These are phyloP conservation scores for Passer domesticus DNA, from an alignment of 2,113 vertebrate species.

Conservation along the genomic window DNA sequence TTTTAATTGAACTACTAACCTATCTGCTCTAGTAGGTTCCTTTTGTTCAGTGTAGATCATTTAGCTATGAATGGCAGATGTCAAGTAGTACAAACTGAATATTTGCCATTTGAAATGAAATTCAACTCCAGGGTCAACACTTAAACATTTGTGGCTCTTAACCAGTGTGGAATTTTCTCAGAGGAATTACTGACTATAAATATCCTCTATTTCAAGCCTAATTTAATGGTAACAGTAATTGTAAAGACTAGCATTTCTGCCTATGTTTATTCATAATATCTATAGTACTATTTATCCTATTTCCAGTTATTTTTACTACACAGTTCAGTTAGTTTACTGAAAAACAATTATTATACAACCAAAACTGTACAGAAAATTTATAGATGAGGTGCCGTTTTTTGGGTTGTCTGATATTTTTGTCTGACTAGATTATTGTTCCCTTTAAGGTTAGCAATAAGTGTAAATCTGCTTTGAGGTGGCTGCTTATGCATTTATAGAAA, in stretches of 20 bases:
- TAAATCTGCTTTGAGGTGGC: not conserved
- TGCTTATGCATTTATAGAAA: not conserved
- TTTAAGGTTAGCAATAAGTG: not conserved
- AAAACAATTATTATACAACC: not conserved
- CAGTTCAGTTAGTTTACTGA: not conserved
- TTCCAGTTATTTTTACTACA: not conserved
- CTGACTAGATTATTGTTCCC: not conserved
- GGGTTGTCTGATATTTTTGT: not conserved
- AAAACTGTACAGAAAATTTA: not conserved
- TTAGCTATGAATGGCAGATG: not conserved
- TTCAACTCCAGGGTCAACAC: not conserved
- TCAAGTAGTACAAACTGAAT: constrained; percentile 14
- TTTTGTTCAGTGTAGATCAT: not conserved
- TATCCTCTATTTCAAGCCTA: not conserved
- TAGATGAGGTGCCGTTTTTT: not conserved
- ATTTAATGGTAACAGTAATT: not conserved
- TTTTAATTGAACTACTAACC: not conserved
- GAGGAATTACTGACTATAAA: not conserved
- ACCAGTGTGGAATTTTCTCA: not conserved
- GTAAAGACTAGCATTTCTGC: not conserved
- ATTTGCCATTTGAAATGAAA: constrained; percentile 38
- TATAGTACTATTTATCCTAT: not conserved
- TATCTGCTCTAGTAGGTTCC: not conserved
- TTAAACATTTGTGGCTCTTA: not conserved
- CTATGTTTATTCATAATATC: not conserved